Conservation (phyloP, 2,888 invertebrate genomes). For the Dione juno region DNA sequence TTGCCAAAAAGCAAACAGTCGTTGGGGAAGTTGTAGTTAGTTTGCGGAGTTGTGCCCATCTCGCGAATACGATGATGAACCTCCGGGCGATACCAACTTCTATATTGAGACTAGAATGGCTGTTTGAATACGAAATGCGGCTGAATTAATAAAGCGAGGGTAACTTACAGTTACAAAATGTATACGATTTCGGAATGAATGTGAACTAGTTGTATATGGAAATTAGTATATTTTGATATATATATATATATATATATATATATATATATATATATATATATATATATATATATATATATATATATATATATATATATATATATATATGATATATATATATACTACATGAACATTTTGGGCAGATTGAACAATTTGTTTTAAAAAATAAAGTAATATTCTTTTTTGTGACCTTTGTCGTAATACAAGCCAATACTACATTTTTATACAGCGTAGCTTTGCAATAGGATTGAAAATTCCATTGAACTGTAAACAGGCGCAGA, state of each 20-base stretch:
- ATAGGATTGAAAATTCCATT: slow-evolving; percentile 68
- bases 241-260: background rate
- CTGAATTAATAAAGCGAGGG: slow-evolving; percentile 37
- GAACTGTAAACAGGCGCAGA: slow-evolving; percentile 64
- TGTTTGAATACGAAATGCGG: slow-evolving; percentile 73
- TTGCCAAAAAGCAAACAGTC: slow-evolving; percentile 62
- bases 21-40: slow-evolving; percentile 64
- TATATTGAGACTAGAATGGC: slow-evolving; percentile 71
- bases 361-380: background rate
- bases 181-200: slow-evolving; percentile 15
- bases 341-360: background rate
- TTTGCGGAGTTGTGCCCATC: slow-evolving; percentile 67
- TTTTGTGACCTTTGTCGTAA: slow-evolving; percentile 46
- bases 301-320: background rate
- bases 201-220: background rate
- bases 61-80: slow-evolving; percentile 69
- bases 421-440: slow-evolving; percentile 53
- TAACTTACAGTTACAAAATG: slow-evolving; percentile 25
- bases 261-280: background rate
- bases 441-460: slow-evolving; percentile 64
- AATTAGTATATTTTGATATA: background rate
- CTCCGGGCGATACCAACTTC: slow-evolving; percentile 70
- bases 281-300: background rate
- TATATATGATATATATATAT: background rate
- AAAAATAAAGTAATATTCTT: background rate